Conservation (phyloP, 2,888 invertebrate genomes). For the Drosophila parthenogenetica region DNA sequence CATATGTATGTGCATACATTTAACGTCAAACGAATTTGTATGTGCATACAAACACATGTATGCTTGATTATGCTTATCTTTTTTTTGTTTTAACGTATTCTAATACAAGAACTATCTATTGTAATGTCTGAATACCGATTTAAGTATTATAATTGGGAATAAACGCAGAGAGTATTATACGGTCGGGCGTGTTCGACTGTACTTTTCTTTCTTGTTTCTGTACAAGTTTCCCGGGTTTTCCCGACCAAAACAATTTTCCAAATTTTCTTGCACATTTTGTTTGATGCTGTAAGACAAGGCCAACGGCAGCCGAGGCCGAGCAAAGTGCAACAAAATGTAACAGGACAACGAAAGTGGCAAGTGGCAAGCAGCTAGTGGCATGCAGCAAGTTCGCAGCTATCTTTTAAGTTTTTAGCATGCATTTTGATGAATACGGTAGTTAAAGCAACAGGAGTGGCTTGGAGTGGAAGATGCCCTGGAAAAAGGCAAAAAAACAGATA, state of each 20-base stretch:
- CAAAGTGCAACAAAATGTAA: constrained; percentile 39
- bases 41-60: too few species aligned
- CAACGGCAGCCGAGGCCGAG: constrained; percentile 37
- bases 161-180: too few species aligned
- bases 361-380: constrained; percentile 21
- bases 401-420: constrained; percentile 28
- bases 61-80: too few species aligned
- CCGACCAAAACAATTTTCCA: constrained; percentile 20
- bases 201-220: too few species aligned
- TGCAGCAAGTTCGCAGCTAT: constrained; percentile 10
- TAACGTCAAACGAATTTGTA: too few species aligned
- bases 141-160: too few species aligned
- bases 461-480: background rate
- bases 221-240: constrained; percentile 6
- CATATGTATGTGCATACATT: too few species aligned
- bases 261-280: constrained; percentile 35
- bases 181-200: too few species aligned
- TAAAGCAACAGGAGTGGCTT: background rate
- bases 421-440: constrained; percentile 53
- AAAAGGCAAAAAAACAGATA: too few species aligned
- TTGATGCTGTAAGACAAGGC: constrained; percentile 30
- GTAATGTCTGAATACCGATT: too few species aligned
- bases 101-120: too few species aligned
- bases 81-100: too few species aligned
- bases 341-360: constrained; percentile 59